Evolutionary conservation across 2,797 vertebrate genomes (phyloP), one percentile per base, ranked within the genome.

Genomic region (Spea hammondii): DNA sequence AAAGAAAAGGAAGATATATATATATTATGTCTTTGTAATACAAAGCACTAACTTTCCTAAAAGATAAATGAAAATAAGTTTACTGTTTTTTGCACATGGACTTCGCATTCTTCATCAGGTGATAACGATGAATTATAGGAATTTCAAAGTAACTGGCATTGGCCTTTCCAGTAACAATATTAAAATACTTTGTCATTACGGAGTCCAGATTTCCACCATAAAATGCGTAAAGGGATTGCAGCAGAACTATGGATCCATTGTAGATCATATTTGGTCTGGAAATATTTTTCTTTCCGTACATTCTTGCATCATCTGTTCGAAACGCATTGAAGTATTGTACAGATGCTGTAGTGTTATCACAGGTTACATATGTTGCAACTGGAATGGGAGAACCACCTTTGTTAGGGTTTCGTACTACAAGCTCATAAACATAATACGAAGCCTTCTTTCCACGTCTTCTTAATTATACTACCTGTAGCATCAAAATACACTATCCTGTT

Each of bases 1-100:
- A 32, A 32, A 54, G 7, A 54, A 54, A 54, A 62, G 59, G 11
- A 3, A 32, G 32, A 1, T 62, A 4, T 62, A 62, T 13, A 13
- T 3, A 62, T 62, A 54, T 54, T 1, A 54, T 2, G 8, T 8
- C 8, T 13, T 8, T 13, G 59, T 62, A 62, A 62, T 13, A 62
- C n/a, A 11, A 1, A 62, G n/a, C n/a, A 62, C n/a, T 62, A 46
- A 5, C 17, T 17, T 81, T 14, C 4, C 76, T 78, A 14, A 83
- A 85, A 0, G 53, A 62, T 54, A 13, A 62, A 62, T 3, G 8
- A 62, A 62, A 62, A 14, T 4, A 62, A 62, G 13, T 62, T 13
- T 62, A 62, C 51, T 53, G 51, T 54, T 54, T 54, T 54, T 54
- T 54, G 51, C 51, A 54, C 51, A 54, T 54, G 51, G 51, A 54